Base-by-base conservation (phyloP, 2,797 vertebrate species). In the Smutsia temminckii region DNA sequence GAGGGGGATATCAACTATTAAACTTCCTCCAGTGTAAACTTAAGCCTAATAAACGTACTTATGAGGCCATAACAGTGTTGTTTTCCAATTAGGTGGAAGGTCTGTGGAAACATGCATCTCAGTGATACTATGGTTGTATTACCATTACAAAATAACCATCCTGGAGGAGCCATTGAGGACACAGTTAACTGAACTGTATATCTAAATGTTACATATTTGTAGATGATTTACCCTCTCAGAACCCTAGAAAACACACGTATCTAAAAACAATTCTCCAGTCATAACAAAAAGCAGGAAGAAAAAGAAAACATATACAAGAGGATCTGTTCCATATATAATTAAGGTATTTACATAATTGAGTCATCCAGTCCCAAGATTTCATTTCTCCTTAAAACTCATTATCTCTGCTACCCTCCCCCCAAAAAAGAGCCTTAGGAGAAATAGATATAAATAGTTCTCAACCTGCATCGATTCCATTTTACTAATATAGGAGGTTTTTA, bases 341-440 rank as follows among this genome's bases (percentile, higher is more conserved):
- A 93, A 53, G 71, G 20, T 20, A 92, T 94, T 97, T 93, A 79
- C 57, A 96, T 97, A 96, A 96, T 85, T 96, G 72, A 97, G 75
- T 92, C 93, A 93, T 90, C 8, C 12, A 66, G 53, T 87, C 16
- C 53, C 61, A 3, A 84, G 92, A 92, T 94, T 95, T 93, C 29
- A 74, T 94, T 95, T 96, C 59, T 96, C 42, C 64, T 96, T 95
- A 46, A 93, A 83, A 66, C 23, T 95, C 42, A 92, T 89, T 95
- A 46, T 46, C 46, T 2, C 46, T 46, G 46, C 46, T 46, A 46
- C 46, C 46, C 46, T 46, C 11, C 46, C 46, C 46, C 46, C 6
- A 27, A 93, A 46, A 57, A 53, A 55, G 1, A 86, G 37, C 66
- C 90, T 93, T n/a, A 34, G 53, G 85, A 16, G 42, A 93, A 94